phyloP scores from a whole-genome alignment of 2,113 vertebrate genomes.

The Tiliqua scincoides region DNA sequence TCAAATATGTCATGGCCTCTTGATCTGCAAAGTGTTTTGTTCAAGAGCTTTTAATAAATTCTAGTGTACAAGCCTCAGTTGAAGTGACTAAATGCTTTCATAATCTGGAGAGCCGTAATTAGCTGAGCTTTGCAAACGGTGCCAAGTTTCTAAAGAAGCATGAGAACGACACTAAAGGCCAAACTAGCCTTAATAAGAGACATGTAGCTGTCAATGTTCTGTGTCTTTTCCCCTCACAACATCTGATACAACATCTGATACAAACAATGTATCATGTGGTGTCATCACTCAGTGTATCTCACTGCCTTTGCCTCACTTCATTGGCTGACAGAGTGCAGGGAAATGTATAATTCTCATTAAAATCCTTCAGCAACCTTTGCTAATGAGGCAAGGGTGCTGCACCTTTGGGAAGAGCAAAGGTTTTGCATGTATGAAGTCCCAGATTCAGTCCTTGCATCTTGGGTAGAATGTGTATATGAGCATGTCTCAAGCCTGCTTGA shows the following conservation, averaged over 20 bases:
- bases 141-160: not conserved
- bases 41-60: not conserved
- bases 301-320: no score
- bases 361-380: not conserved
- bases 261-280: not conserved
- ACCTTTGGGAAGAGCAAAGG: not conserved
- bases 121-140: not conserved
- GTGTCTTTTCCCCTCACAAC: not conserved
- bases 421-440: not conserved
- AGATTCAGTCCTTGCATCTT: not conserved
- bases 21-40: constrained; percentile 4
- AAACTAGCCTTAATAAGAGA: not conserved
- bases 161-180: not conserved
- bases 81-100: constrained; percentile 4
- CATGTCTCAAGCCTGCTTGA: not conserved
- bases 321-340: not conserved
- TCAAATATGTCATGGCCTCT: not conserved
- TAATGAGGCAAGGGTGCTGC: not conserved
- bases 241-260: not conserved
- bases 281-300: not conserved
- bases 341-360: not conserved
- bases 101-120: not conserved
- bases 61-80: not conserved
- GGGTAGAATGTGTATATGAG: no score
- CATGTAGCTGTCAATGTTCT: not conserved